Conservation (phyloP, 1,140 invertebrate species). For the Papilio polyxenes region DNA sequence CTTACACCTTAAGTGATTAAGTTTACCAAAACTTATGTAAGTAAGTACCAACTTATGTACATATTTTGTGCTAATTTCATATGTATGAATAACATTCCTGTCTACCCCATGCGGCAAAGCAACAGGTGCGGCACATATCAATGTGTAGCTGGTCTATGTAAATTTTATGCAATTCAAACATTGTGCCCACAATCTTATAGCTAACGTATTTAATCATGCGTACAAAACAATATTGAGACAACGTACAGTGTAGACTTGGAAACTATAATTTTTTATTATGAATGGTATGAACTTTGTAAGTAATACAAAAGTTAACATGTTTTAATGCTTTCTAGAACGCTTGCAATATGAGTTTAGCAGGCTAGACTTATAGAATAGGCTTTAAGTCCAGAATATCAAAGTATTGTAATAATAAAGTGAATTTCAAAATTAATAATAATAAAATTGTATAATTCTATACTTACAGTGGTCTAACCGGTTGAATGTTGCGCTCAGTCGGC, state of each 20-base stretch:
- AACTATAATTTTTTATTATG: not conserved
- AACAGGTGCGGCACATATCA: slow-evolving; percentile 32
- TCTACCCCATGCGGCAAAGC: not conserved
- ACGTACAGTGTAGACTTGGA: slow-evolving; percentile 37
- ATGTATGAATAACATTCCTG: slow-evolving; percentile 1
- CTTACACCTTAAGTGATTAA: not conserved
- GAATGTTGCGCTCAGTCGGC: slow-evolving; percentile 37
- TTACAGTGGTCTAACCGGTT: slow-evolving; percentile 8
- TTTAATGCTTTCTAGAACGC: too few relatives aligned
- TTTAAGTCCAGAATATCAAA: not conserved
- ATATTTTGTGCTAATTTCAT: not conserved
- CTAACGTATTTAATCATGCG: slow-evolving; percentile 52
- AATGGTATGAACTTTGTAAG: not conserved
- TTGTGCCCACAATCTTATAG: slow-evolving; percentile 53
- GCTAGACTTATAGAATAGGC: not conserved
- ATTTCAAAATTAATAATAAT: not conserved
- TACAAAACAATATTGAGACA: slow-evolving; percentile 43
- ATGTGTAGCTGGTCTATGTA: slow-evolving; percentile 41
- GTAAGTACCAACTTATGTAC: too few relatives aligned
- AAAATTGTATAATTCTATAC: slow-evolving; percentile 25
- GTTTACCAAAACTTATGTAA: too few relatives aligned
- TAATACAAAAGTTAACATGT: too few relatives aligned
- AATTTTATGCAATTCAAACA: slow-evolving; percentile 49
- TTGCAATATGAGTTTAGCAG: too few relatives aligned
- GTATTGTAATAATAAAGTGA: not conserved